Percentiles rank a stretch among this genome's conserved stretches.
These are phyloP conservation scores for Furcifer pardalis DNA, from an alignment of 2,797 vertebrate genomes.

Conservation along the genomic window DNA sequence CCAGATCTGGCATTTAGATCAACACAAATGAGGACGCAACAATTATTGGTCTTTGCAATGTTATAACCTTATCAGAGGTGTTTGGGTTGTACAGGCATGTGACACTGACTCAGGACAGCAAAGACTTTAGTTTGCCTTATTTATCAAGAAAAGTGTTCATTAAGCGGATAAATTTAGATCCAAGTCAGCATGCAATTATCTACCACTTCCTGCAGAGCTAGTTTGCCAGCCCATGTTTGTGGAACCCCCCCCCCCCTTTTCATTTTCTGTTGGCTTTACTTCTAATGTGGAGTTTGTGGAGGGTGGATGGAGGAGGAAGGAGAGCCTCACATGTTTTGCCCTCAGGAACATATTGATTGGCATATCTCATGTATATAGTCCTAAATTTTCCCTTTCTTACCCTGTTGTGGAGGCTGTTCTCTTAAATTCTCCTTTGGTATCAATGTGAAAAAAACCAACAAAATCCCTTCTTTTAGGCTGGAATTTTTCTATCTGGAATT, in stretches of 20 bases:
- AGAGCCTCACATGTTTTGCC: no score
- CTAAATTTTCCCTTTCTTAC: no score
- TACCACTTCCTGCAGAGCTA: conserved; percentile 17
- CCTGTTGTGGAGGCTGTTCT: no score
- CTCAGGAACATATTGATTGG: background rate
- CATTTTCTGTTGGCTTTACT: conserved; percentile 16
- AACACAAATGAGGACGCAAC: background rate
- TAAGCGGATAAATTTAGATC: conserved; percentile 37
- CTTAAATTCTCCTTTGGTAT: no score
- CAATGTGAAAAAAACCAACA: no score
- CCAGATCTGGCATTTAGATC: conserved; percentile 1
- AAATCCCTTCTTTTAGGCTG: no score
- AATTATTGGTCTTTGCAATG: background rate
- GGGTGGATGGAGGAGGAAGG: background rate
- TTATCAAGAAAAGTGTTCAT: conserved; percentile 27
- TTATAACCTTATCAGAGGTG: conserved; percentile 11
- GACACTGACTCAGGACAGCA: conserved; percentile 23
- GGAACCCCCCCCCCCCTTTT: background rate
- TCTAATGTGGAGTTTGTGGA: background rate
- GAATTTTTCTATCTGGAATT: no score
- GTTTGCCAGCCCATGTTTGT: conserved; percentile 14
- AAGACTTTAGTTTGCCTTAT: conserved; percentile 14
- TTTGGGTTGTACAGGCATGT: conserved; percentile 1
- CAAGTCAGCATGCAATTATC: conserved; percentile 36
- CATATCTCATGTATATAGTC: no score